Evolutionary conservation across 2,797 vertebrate genomes (phyloP).

Genomic region (Pitangus sulphuratus): DNA sequence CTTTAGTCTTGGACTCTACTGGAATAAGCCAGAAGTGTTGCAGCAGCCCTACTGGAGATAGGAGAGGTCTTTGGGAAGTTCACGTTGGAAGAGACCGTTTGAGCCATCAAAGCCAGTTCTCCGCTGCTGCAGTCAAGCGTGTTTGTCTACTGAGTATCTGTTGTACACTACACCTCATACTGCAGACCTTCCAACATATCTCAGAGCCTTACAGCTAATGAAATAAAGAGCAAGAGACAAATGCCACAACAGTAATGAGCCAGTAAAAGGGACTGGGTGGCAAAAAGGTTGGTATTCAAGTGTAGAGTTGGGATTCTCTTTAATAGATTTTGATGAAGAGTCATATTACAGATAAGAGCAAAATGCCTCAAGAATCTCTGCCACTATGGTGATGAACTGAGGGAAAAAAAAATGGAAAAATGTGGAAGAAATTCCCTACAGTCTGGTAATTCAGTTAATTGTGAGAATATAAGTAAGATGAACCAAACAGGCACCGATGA

Average conservation of each 20-base stretch:
- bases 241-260: background rate
- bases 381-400: background rate
- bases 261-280: background rate
- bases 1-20: background rate
- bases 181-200: accelerated
- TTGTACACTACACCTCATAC: background rate
- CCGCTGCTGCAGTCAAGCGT: background rate
- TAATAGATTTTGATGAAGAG: background rate
- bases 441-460: background rate
- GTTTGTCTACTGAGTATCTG: background rate
- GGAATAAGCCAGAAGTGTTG: background rate
- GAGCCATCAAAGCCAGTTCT: background rate
- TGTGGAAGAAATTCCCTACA: background rate
- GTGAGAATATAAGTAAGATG: background rate
- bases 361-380: background rate
- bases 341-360: background rate
- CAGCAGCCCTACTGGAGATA: background rate
- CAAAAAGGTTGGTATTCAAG: background rate
- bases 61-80: background rate
- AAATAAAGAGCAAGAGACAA: background rate
- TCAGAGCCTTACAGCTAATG: background rate
- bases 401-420: background rate
- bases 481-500: constrained; percentile 22
- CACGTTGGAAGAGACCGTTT: background rate
- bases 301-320: background rate